These are phyloP conservation scores for Erythrolamprus reginae DNA, from an alignment of 2,113 vertebrate species.

Conservation along the genomic window DNA sequence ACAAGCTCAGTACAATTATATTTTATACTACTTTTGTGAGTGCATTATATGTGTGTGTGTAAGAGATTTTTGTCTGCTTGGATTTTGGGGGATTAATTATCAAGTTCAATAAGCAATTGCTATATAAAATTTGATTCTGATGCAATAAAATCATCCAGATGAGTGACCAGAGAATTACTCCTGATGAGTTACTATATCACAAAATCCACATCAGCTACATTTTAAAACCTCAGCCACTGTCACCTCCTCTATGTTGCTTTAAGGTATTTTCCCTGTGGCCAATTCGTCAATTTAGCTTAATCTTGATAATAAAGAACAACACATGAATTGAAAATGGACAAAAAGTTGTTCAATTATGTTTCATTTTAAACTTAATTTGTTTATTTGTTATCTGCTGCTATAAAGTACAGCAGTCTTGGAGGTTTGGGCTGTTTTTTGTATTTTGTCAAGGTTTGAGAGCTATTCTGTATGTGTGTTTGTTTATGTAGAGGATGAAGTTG, in stretches of 20 bases:
- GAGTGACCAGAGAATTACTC: neutral
- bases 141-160: neutral
- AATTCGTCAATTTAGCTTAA: constrained; percentile 22
- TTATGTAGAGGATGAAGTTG: neutral
- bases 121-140: neutral
- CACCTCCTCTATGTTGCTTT: neutral
- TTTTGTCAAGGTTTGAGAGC: neutral
- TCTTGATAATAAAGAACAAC: constrained; percentile 20
- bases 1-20: neutral
- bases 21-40: neutral
- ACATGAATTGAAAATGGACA: neutral
- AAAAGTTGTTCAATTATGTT: neutral
- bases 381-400: neutral
- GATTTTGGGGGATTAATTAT: neutral
- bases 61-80: neutral
- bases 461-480: neutral
- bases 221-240: neutral
- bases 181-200: neutral
- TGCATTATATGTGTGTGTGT: too few relatives aligned
- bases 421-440: neutral
- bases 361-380: fast-evolving
- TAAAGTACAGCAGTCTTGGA: fast-evolving
- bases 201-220: neutral
- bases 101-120: neutral
- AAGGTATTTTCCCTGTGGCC: constrained; percentile 12